These are phyloP conservation scores for Eutolmus rufibarbis DNA, from an alignment of 2,888 invertebrate species.

Conservation along the genomic window DNA sequence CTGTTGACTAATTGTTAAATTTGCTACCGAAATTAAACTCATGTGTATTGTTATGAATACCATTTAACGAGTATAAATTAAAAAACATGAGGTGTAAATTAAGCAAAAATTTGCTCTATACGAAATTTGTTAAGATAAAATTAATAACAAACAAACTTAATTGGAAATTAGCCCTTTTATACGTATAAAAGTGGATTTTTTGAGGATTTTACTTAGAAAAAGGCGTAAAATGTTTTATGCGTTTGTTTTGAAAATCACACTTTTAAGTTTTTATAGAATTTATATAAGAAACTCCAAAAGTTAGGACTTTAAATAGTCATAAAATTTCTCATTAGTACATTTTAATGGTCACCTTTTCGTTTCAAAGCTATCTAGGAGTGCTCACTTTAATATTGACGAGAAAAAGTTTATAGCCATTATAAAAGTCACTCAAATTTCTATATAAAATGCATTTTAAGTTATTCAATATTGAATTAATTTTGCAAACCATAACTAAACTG, in stretches of 20 bases:
- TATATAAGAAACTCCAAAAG: neutral
- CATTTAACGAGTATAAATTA: neutral
- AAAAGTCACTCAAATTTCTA: neutral
- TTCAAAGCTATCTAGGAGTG: neutral
- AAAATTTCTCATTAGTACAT: neutral
- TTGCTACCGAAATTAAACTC: neutral
- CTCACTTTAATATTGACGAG: neutral
- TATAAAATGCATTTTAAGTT: neutral
- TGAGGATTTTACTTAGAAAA: neutral
- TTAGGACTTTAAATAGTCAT: neutral
- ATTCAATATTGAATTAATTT: neutral
- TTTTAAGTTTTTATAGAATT: neutral
- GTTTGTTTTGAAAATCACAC: neutral
- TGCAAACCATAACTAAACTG: neutral
- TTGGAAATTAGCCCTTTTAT: too few relatives aligned
- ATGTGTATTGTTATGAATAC: neutral
- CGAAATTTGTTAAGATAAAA: too few relatives aligned
- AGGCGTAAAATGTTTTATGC: neutral
- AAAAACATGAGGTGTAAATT: neutral
- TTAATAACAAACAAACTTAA: too few relatives aligned
- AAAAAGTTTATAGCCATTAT: neutral
- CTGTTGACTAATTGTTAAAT: neutral
- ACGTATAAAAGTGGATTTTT: too few relatives aligned
- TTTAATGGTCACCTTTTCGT: neutral
- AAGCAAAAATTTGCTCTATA: too few relatives aligned